These are phyloP conservation scores for Plemyria rubiginata DNA, from an alignment of 2,888 invertebrate genomes.

Conservation along the genomic window DNA sequence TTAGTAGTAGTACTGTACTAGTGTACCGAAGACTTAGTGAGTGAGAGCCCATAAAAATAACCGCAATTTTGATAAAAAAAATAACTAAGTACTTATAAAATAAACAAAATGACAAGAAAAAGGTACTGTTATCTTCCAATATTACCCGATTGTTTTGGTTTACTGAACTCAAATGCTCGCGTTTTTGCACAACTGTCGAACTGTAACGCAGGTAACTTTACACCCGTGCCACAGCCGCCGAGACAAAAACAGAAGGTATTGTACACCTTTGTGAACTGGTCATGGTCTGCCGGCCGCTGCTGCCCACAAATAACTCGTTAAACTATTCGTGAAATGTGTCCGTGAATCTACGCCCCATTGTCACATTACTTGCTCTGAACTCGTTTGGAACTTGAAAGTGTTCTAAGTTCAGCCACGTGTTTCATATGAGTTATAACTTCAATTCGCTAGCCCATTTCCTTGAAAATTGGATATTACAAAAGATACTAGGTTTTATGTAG, in stretches of 20 bases:
- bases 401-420: constrained; percentile 9
- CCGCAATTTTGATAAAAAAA: neutral
- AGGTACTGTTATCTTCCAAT: constrained; percentile 53
- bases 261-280: constrained; percentile 60
- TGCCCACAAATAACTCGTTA: constrained; percentile 30
- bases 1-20: too few relatives aligned
- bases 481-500: neutral
- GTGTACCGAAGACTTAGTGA: too few relatives aligned
- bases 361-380: constrained; percentile 5
- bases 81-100: neutral
- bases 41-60: neutral
- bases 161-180: constrained; percentile 57
- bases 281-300: constrained; percentile 58
- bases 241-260: constrained; percentile 53
- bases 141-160: constrained; percentile 62
- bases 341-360: constrained; percentile 29
- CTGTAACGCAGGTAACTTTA: constrained; percentile 55
- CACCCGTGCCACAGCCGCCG: constrained; percentile 39
- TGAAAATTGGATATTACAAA: neutral
- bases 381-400: constrained; percentile 3
- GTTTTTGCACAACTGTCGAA: constrained; percentile 57
- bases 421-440: constrained; percentile 6
- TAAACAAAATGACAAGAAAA: constrained; percentile 6
- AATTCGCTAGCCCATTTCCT: neutral
- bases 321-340: constrained; percentile 37